These are phyloP conservation scores for Ichneumon xanthorius DNA, from an alignment of 2,888 invertebrate species.

Conservation along the genomic window DNA sequence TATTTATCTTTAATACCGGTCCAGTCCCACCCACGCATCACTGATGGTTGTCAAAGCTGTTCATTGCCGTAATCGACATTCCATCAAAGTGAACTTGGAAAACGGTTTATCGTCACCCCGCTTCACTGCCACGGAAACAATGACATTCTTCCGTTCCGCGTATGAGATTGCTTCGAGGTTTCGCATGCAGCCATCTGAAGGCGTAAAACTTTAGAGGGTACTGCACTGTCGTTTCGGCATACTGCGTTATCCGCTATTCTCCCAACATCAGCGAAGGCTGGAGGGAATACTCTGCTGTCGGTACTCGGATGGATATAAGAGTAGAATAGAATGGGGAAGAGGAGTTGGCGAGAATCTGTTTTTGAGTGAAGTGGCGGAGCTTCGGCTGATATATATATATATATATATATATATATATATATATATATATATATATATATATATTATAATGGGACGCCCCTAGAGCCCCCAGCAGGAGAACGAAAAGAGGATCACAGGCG, in stretches of 20 bases:
- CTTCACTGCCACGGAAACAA: background rate
- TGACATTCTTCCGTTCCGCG: background rate
- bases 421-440: slow-evolving; percentile 25
- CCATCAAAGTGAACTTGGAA: background rate
- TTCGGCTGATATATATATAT: slow-evolving; percentile 16
- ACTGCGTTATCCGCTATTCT: slow-evolving; percentile 31
- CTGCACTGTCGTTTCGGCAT: slow-evolving; percentile 1
- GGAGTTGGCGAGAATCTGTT: slow-evolving; percentile 63
- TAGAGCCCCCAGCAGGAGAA: too few species aligned
- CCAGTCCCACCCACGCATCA: too few species aligned
- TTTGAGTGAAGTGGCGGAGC: slow-evolving; percentile 60
- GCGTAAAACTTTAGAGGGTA: slow-evolving; percentile 43
- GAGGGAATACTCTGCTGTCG: slow-evolving; percentile 34
- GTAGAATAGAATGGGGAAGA: slow-evolving; percentile 37
- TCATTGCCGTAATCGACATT: background rate
- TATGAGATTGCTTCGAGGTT: background rate
- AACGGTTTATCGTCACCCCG: background rate
- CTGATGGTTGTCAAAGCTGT: too few species aligned
- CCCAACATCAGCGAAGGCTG: slow-evolving; percentile 44
- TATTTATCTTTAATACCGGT: too few species aligned
- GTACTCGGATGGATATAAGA: slow-evolving; percentile 54
- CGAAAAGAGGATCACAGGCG: too few species aligned
- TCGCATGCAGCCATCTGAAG: background rate
- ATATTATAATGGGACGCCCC: background rate
- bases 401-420: slow-evolving; percentile 25